These are phyloP conservation scores for Polypedilum vanderplanki DNA, from an alignment of 1,140 invertebrate genomes.

Conservation along the genomic window DNA sequence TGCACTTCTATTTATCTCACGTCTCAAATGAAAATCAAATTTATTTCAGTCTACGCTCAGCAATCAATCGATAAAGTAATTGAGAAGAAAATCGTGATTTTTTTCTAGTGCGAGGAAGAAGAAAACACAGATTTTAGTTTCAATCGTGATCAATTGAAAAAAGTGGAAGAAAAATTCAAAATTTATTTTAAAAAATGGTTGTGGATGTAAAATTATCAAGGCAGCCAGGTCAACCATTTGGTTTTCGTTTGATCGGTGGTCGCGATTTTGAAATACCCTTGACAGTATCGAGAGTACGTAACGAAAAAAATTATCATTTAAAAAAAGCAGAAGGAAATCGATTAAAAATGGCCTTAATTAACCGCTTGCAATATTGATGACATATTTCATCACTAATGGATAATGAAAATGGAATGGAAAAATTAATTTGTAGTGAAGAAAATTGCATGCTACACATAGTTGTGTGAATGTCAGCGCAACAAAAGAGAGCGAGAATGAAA, in stretches of 20 bases:
- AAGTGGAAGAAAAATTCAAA: background rate
- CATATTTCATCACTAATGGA: background rate
- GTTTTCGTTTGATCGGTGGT: constrained; percentile 79
- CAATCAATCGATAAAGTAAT: constrained; percentile 9
- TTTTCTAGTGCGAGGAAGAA: too few relatives aligned
- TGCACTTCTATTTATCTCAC: constrained; percentile 14
- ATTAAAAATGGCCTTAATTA: background rate
- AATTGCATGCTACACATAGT: background rate
- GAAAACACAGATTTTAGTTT: too few relatives aligned
- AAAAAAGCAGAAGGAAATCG: background rate
- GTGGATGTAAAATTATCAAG: constrained; percentile 53
- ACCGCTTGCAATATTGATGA: background rate
- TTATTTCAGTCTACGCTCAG: background rate
- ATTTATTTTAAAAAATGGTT: constrained; percentile 42
- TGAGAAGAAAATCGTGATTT: background rate
- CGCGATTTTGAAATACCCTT: constrained; percentile 73
- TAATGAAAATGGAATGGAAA: background rate
- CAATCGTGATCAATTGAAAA: background rate
- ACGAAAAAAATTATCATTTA: constrained; percentile 39
- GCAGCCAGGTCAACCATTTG: constrained; percentile 67
- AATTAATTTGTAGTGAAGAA: background rate
- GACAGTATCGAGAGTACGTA: constrained; percentile 71
- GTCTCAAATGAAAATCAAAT: background rate
- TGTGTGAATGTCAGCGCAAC: background rate
- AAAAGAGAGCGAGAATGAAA: too few relatives aligned